Base-by-base conservation (phyloP, 1,140 invertebrate genomes). In the Lepidostoma basale region DNA sequence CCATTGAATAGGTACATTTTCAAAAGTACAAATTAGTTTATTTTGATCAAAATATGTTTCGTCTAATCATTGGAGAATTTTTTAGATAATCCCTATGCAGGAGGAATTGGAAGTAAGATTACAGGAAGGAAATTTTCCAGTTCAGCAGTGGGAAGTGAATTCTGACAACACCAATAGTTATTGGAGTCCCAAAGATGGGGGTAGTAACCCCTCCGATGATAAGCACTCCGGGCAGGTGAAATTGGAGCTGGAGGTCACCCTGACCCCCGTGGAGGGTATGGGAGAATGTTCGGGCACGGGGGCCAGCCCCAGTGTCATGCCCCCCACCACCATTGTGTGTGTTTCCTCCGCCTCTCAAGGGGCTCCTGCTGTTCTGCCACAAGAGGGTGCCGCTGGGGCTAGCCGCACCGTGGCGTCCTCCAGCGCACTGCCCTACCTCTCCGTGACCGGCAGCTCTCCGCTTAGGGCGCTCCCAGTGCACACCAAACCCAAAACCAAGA, bases 291-390 rank as follows among this genome's bases (percentile, higher is more conserved):
- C 77, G 10, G 70, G 75, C 9, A 75, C 60, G 0, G 59, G 14
- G 14, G 74, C 73, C 1, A 71, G 76, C 16, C 74, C 79, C 16
- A 80, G 78, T 9, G 81, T 84, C 2, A 83, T 85, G 36, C 82
- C 83, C 20, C 83, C 83, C 12, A 85, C 82, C 1, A 85, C 83
- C 2, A 81, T 84, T 28, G 83, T 84, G 9, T 83, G 83, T 73
- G 67, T 84, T 40, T 82, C 82, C 9, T 79, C 81, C 14, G 75
- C 77, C 6, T 77, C 79, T 0, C 76, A 73, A 3, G 42, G 44
- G 5, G 58, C 66, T 25, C 58, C 66, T 1, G 28, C 56, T 0
- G 28, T 60, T 2, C 5, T 67, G 4, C 56, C 66, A 1, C 66
- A 60, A 8, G 44, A 49, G 36, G 56, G 40, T 12, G 39, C 33